Evolutionary conservation across 2,113 vertebrate genomes (phyloP).

Genomic region (Aplodontia rufa): DNA sequence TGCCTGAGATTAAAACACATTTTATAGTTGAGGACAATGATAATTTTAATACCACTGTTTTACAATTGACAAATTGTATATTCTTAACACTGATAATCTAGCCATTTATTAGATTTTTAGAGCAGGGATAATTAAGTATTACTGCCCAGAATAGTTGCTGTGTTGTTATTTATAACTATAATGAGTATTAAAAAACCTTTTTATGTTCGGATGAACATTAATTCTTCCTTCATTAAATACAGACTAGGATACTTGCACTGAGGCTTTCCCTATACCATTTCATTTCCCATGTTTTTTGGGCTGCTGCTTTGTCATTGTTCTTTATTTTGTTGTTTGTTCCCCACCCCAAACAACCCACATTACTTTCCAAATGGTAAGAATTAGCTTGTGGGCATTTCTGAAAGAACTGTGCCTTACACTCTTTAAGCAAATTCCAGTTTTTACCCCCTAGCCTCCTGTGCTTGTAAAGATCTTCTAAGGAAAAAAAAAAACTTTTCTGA

Average conservation of each 20-base stretch:
- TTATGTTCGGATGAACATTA: constrained; percentile 59
- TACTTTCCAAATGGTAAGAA: background rate
- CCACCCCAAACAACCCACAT: background rate
- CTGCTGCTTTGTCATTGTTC: background rate
- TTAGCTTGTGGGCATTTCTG: background rate
- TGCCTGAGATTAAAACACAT: constrained; percentile 76
- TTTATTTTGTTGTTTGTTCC: background rate
- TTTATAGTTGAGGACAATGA: constrained; percentile 68
- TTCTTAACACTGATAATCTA: constrained; percentile 70
- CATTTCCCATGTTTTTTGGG: background rate
- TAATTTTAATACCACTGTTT: constrained; percentile 81
- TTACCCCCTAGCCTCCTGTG: background rate
- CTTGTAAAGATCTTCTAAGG: background rate
- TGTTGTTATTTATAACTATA: constrained; percentile 64
- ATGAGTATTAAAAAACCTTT: constrained; percentile 57
- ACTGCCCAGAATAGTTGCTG: constrained; percentile 34
- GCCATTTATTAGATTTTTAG: constrained; percentile 80
- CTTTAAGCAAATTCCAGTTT: background rate
- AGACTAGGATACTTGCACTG: background rate
- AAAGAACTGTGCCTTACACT: background rate
- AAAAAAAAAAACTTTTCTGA: background rate
- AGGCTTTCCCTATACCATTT: background rate
- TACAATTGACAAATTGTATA: constrained; percentile 71
- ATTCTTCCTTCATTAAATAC: constrained; percentile 51
- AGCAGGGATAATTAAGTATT: constrained; percentile 81